phyloP scores from a whole-genome alignment of 2,888 invertebrate genomes.

The Noctua janthina region DNA sequence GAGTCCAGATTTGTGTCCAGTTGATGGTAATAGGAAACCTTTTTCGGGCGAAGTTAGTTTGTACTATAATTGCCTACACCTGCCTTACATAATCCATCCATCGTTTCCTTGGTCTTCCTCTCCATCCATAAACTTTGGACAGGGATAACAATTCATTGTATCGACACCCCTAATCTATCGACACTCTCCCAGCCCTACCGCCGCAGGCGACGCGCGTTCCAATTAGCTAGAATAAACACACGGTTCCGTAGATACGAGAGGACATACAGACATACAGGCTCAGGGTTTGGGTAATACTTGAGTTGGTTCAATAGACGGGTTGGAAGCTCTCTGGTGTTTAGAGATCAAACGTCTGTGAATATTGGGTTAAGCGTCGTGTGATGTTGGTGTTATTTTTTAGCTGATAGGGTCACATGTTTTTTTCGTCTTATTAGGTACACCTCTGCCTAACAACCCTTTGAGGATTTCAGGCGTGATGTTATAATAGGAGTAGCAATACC shows the following conservation, averaged over 20 bases:
- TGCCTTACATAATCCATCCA: no score
- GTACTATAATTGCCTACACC: no score
- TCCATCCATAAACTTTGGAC: not conserved
- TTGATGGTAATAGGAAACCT: no score
- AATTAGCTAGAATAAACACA: constrained; percentile 79
- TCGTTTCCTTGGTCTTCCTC: no score
- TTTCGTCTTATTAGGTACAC: no score
- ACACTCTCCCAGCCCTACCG: constrained; percentile 61
- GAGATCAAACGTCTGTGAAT: not conserved
- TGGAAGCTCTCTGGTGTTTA: constrained; percentile 2
- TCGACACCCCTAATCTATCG: constrained; percentile 54
- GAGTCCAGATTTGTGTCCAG: no score
- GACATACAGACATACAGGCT: constrained; percentile 37
- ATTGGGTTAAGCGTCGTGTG: not conserved
- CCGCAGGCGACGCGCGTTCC: constrained; percentile 79
- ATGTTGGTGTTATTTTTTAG: not conserved
- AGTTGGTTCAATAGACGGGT: constrained; percentile 21
- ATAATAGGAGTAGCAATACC: no score
- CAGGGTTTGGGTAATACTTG: constrained; percentile 41
- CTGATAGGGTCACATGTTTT: no score
- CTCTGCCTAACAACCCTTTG: no score
- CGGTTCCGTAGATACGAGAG: constrained; percentile 50
- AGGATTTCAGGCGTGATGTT: no score
- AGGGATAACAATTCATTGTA: not conserved
- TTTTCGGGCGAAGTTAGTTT: no score